phyloP scores from a whole-genome alignment of 2,888 invertebrate species.

The Hypomecis atomaria region DNA sequence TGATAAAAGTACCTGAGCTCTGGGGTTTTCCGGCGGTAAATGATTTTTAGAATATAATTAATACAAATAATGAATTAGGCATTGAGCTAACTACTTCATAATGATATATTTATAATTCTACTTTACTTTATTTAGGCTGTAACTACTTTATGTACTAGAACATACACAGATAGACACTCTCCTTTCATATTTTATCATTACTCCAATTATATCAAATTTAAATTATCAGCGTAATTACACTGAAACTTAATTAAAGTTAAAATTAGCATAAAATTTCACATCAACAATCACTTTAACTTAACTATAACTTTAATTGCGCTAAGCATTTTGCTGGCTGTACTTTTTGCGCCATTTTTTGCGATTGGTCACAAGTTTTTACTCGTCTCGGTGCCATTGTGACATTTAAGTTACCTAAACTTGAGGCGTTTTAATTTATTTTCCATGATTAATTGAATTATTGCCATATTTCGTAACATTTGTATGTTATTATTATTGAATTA shows the following conservation, averaged over 20 bases:
- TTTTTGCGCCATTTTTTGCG: constrained; percentile 35
- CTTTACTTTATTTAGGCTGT: too few species aligned
- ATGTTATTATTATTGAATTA: constrained; percentile 7
- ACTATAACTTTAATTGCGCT: constrained; percentile 24
- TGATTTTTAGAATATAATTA: too few species aligned
- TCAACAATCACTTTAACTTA: constrained; percentile 16
- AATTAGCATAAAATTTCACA: constrained; percentile 3
- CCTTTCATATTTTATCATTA: too few species aligned
- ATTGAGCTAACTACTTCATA: too few species aligned
- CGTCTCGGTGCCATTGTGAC: constrained; percentile 26
- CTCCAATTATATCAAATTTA: too few species aligned
- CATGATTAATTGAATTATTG: constrained; percentile 16
- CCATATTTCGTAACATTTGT: constrained; percentile 6
- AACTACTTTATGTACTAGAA: too few species aligned
- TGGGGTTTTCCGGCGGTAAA: too few species aligned
- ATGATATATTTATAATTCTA: too few species aligned
- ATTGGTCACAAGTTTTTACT: constrained; percentile 28
- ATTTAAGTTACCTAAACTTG: constrained; percentile 31
- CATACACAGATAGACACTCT: too few species aligned
- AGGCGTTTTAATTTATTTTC: constrained; percentile 19
- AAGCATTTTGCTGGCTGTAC: constrained; percentile 23
- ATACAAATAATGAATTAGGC: too few species aligned
- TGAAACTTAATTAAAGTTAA: constrained; percentile 1
- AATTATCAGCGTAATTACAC: constrained; percentile 1
- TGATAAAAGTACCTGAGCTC: too few species aligned